These are phyloP conservation scores for Ophraella communa DNA, from an alignment of 2,888 invertebrate species.

Conservation along the genomic window DNA sequence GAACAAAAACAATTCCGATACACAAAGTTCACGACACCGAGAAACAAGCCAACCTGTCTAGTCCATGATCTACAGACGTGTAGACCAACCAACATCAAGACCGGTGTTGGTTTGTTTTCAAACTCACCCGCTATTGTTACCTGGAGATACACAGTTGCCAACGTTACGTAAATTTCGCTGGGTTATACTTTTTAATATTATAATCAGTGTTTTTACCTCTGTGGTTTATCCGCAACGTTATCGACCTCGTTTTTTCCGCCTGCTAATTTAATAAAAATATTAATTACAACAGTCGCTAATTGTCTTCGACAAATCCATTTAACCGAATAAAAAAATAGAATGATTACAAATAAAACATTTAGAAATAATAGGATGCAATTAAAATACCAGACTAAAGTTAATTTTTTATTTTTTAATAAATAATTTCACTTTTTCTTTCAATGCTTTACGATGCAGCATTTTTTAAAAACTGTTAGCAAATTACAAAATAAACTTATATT, in stretches of 20 bases:
- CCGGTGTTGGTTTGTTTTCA: constrained; percentile 37
- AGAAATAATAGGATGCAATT: not conserved
- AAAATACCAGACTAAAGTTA: too few relatives aligned
- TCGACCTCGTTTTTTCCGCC: not conserved
- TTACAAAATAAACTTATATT: too few relatives aligned
- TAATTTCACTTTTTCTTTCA: too few relatives aligned
- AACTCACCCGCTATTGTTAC: constrained; percentile 36
- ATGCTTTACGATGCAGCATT: too few relatives aligned
- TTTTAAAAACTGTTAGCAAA: too few relatives aligned
- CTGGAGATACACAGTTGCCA: constrained; percentile 28
- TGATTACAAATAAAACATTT: not conserved
- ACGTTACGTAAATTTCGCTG: not conserved
- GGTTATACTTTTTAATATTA: not conserved
- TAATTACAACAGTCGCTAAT: not conserved
- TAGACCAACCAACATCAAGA: constrained; percentile 5
- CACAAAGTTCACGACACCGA: not conserved
- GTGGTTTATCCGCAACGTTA: not conserved
- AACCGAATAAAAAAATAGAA: not conserved
- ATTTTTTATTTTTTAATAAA: too few relatives aligned
- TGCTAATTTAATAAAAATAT: not conserved
- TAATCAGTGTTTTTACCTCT: not conserved
- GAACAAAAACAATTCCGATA: not conserved
- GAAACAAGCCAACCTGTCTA: constrained; percentile 12
- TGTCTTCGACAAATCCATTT: not conserved
- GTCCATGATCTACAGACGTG: not conserved